Conservation (phyloP, 2,797 vertebrate genomes). For the Antrozous pallidus region DNA sequence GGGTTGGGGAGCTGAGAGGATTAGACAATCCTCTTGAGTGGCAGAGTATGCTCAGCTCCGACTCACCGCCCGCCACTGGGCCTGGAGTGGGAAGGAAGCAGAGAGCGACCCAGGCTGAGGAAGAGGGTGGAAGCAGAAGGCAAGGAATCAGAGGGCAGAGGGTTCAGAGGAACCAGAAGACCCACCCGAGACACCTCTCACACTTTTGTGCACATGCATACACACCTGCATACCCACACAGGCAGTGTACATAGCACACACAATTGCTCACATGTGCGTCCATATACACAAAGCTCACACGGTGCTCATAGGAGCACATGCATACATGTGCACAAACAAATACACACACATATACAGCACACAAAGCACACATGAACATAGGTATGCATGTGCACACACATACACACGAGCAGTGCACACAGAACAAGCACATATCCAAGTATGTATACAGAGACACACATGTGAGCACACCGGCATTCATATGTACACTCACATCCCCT, state of each 20-base stretch:
- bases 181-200: not conserved
- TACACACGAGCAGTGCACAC: accelerated
- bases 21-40: not conserved
- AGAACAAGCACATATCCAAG: not conserved
- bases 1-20: slow-evolving; percentile 28
- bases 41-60: not conserved
- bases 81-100: not conserved
- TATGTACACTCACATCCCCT: not conserved
- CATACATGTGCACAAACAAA: accelerated
- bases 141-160: not conserved
- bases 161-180: not conserved
- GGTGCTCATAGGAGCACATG: accelerated
- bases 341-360: not conserved
- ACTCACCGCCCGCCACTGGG: not conserved
- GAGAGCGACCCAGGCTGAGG: not conserved
- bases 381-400: not conserved
- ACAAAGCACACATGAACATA: not conserved
- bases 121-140: not conserved
- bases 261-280: not conserved
- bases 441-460: not conserved
- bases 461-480: too few species aligned
- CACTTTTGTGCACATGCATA: accelerated
- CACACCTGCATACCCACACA: not conserved
- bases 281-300: accelerated
- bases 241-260: not conserved